A percentile compares a stretch with the other conserved stretches of the same genome.
These are phyloP conservation scores for Drosophila neonasuta DNA, from an alignment of 2,888 invertebrate genomes.

Conservation along the genomic window DNA sequence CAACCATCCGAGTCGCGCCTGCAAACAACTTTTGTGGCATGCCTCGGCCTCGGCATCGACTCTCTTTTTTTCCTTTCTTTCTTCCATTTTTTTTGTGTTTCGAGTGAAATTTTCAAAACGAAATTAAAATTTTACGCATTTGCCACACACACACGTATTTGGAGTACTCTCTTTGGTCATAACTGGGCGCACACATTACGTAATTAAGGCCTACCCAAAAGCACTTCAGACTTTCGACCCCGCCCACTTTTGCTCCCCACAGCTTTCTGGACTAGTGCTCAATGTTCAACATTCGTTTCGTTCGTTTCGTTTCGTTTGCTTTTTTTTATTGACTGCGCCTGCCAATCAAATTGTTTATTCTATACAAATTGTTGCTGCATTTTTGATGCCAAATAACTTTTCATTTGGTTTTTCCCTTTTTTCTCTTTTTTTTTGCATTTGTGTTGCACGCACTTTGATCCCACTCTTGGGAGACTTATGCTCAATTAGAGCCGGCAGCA, in stretches of 20 bases:
- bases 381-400: constrained; percentile 75
- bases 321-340: constrained; percentile 67
- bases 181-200: constrained; percentile 76
- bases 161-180: constrained; percentile 72
- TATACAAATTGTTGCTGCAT: constrained; percentile 71
- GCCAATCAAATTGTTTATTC: constrained; percentile 71
- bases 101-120: constrained; percentile 75
- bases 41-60: constrained; percentile 20
- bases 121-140: constrained; percentile 78
- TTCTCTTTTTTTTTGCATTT: constrained; percentile 6
- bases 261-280: not conserved
- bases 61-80: constrained; percentile 2
- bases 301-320: not conserved
- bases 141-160: constrained; percentile 49
- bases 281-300: not conserved
- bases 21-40: constrained; percentile 67
- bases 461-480: constrained; percentile 42
- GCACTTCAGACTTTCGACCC: constrained; percentile 70
- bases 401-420: constrained; percentile 4
- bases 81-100: constrained; percentile 42
- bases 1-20: constrained; percentile 69
- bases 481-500: constrained; percentile 72
- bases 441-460: constrained; percentile 57
- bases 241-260: not conserved
- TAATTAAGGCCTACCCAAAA: constrained; percentile 78